phyloP scores from a whole-genome alignment of 2,888 invertebrate genomes.

The Seladonia tumulorum region DNA sequence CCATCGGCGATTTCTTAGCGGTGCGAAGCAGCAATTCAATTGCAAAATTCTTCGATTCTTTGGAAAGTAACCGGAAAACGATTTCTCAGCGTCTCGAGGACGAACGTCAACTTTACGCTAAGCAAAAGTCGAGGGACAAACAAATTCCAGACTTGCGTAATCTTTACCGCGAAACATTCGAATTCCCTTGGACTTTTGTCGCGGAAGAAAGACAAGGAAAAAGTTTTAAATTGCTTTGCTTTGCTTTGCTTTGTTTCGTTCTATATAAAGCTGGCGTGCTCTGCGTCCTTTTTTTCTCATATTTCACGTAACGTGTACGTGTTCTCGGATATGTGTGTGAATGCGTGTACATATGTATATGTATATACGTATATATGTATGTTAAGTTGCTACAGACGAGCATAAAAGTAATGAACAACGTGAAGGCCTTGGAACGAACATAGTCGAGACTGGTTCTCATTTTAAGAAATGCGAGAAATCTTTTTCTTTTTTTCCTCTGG shows the following conservation, averaged over 20 bases:
- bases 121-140: background rate
- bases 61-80: background rate
- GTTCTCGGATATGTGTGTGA: conserved; percentile 26
- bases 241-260: conserved; percentile 28
- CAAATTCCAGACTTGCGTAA: background rate
- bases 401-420: conserved; percentile 29
- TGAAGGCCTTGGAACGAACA: conserved; percentile 25
- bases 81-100: background rate
- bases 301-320: conserved; percentile 39
- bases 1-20: background rate
- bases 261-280: conserved; percentile 47
- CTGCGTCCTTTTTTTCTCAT: conserved; percentile 38
- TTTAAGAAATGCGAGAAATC: background rate
- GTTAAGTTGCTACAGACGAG: conserved; percentile 33
- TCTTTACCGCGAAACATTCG: background rate
- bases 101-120: background rate
- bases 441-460: conserved; percentile 4
- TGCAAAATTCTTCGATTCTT: conserved; percentile 2
- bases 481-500: background rate
- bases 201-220: background rate
- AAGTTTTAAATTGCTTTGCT: conserved; percentile 25
- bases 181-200: background rate
- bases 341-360: conserved; percentile 36
- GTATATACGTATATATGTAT: conserved; percentile 26
- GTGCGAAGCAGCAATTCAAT: background rate